These are phyloP conservation scores for Leptinotarsa peninsularis DNA, from an alignment of 2,888 invertebrate genomes.

Conservation along the genomic window DNA sequence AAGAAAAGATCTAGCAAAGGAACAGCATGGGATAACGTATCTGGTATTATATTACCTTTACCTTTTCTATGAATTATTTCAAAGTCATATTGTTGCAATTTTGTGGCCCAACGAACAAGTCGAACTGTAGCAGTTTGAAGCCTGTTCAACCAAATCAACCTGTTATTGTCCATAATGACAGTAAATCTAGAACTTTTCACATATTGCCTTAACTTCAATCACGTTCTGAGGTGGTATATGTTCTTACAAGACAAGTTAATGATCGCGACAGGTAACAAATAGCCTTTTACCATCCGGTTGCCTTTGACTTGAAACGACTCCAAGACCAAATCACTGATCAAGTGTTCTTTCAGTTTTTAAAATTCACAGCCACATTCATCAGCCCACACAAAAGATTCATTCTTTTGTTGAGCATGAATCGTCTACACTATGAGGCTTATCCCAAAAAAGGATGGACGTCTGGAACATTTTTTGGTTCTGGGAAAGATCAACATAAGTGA, in stretches of 20 bases:
- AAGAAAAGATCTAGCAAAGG: not conserved
- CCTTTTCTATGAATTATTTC: slow-evolving; percentile 42
- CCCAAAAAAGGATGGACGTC: slow-evolving; percentile 26
- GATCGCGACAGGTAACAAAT: slow-evolving; percentile 2
- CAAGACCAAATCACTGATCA: not conserved
- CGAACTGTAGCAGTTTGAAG: slow-evolving; percentile 36
- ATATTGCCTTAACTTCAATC: not conserved
- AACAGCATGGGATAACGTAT: slow-evolving; percentile 42
- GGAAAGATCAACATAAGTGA: slow-evolving; percentile 24
- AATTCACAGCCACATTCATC: not conserved
- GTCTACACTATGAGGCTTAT: slow-evolving; percentile 27
- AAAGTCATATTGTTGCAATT: slow-evolving; percentile 39
- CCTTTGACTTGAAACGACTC: not conserved
- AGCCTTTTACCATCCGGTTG: not conserved
- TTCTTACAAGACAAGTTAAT: not conserved
- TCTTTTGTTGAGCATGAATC: slow-evolving; percentile 22
- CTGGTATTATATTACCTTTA: slow-evolving; percentile 42
- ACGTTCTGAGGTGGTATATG: not conserved
- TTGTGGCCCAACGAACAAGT: slow-evolving; percentile 40
- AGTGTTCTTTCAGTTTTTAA: slow-evolving; percentile 2
- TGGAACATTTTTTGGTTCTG: slow-evolving; percentile 17
- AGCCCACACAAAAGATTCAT: not conserved
- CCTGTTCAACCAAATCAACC: not conserved
- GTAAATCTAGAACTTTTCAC: slow-evolving; percentile 4
- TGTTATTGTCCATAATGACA: slow-evolving; percentile 20